Evolutionary conservation across 2,888 invertebrate species (phyloP), one percentile per base, ranked within the genome.

Genomic region (Neria commutata): DNA sequence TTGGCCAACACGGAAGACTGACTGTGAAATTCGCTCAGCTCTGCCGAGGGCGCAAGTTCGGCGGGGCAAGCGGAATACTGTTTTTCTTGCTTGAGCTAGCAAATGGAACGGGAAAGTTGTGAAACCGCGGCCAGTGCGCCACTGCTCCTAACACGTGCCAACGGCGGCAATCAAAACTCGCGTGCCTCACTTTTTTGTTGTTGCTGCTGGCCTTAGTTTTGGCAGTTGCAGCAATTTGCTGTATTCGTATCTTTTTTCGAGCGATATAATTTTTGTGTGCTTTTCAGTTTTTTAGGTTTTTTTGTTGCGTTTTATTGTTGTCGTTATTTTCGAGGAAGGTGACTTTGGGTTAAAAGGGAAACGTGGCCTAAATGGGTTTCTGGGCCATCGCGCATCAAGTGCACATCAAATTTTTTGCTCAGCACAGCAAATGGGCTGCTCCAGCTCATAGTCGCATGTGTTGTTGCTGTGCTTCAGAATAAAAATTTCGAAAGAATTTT

Each of bases 341-440:
- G n/a, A n/a, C n/a, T 8, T 37, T 11, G 37, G 37, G 14, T 46
- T 46, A 21, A 46, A 46, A 46, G 46, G 46, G 40, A 45, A 50
- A 47, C 26, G 24, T 57, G 57, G 48, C 47, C 52, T 24, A 57
- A 57, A 57, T 57, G 40, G 57, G 57, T 57, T 52, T 57, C 42
- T 56, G 49, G 56, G 49, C 25, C 56, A 46, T 24, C 17, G 25
- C 40, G 48, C 55, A 48, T 17, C 40, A 55, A 17, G 25, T 55
- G 37, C 55, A 55, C 48, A 37, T 55, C 23, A n/a, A 34, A 10
- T 23, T 26, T n/a, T 37, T 24, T 40, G 55, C 29, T 34, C 25
- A 19, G 33, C 47, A 33, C 47, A 54, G 54, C 54, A 46, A 14
- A 17, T 29, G 29, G 6, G 29, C 29, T 29, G 11, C 29, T 29